phyloP scores from a whole-genome alignment of 37 sponge, comb jelly and placozoan genomes.

The Bolinopsis microptera region DNA sequence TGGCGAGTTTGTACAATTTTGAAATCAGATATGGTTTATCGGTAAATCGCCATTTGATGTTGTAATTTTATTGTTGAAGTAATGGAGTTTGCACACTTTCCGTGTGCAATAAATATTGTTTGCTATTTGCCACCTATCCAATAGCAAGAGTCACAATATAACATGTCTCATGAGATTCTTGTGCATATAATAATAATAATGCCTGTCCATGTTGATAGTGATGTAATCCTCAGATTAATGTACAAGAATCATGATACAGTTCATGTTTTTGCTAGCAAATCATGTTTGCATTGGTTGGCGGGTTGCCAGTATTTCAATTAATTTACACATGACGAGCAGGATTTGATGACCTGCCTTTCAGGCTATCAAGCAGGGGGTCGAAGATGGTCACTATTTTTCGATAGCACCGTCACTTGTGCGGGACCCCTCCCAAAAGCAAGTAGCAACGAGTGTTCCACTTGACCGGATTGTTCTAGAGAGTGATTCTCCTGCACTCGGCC shows the following conservation, averaged over 20 bases:
- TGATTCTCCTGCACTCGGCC: constrained; percentile 69
- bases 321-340: background rate
- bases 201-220: background rate
- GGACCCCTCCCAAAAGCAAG: constrained; percentile 62
- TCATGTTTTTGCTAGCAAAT: background rate
- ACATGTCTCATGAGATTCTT: background rate
- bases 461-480: constrained; percentile 66
- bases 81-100: no score
- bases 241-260: background rate
- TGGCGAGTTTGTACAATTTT: background rate
- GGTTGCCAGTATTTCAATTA: background rate
- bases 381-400: constrained; percentile 67
- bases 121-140: background rate
- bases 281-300: background rate
- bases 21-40: no score
- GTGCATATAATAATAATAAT: background rate
- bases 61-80: no score
- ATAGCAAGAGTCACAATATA: background rate
- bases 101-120: background rate
- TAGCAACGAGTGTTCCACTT: constrained; percentile 57
- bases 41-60: no score
- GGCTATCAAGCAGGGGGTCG: constrained; percentile 59
- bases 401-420: constrained; percentile 65
- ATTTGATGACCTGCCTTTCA: background rate
- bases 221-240: background rate